Evolutionary conservation across 1,140 invertebrate species (phyloP), one percentile per base, ranked within the genome.

Genomic region (Anoplolepis gracilipes): DNA sequence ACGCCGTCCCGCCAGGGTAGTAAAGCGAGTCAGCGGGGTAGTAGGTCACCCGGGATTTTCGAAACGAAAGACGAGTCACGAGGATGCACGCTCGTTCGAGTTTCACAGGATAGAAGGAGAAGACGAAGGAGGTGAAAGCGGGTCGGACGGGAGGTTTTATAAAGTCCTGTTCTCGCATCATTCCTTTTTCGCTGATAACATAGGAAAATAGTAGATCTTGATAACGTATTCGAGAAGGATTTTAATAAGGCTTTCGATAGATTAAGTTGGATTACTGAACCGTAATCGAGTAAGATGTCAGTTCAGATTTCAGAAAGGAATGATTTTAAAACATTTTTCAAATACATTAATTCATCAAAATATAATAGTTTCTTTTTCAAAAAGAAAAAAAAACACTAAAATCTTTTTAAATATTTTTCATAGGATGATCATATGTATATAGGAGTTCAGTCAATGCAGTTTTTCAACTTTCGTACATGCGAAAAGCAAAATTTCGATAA

Each of bases 21-120:
- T 87, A 87, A 92, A 90, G 70, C 88, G 89, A 94, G 93, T 94
- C 92, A 94, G 85, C 90, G 93, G 93, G 93, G 92, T 93, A 94
- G 92, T 93, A 91, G 93, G 93, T 93, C 93, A 93, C 86, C 46
- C 87, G 87, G 89, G 85, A 91, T 92, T 92, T 92, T 92, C 89
- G 87, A 92, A 91, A 92, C 87, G 91, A 85, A 89, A 90, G 90
- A 53, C 57, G 77, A 87, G 84, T 57, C 78, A 57, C 78, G 25
- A 86, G 42, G 53, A 81, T 69, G 78, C 64, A 25, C 62, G n/a
- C 46, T 30, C 46, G 11, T n/a, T 69, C 42, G 42, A 82, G 55
- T 85, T 62, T 67, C 39, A 53, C 57, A 13, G 62, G 55, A 13
- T 46, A 11, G 46, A 39, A 72, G 57, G 46, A 64, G 72, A 22